A percentile compares a stretch with the other conserved stretches of the same genome.
These are phyloP conservation scores for Bolborhynchus lineola DNA, from an alignment of 2,113 vertebrate genomes.

Conservation along the genomic window DNA sequence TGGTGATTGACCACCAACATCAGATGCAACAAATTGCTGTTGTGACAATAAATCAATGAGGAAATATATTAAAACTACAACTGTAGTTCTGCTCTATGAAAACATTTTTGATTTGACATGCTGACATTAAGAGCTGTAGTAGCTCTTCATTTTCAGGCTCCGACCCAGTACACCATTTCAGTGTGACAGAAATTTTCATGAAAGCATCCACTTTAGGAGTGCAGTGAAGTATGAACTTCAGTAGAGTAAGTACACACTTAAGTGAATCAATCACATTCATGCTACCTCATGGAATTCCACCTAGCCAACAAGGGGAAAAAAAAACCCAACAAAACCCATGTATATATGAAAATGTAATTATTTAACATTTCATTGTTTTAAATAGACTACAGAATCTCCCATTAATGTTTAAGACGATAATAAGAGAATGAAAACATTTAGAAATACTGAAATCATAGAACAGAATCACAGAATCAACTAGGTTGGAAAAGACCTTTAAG, in stretches of 20 bases:
- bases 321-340: neutral
- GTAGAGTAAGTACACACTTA: neutral
- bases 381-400: neutral
- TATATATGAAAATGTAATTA: neutral
- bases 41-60: neutral
- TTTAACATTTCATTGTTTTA: neutral
- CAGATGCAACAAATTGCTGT: conserved; percentile 70
- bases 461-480: neutral
- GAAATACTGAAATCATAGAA: neutral
- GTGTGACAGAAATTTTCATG: neutral
- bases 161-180: neutral
- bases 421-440: neutral
- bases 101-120: neutral
- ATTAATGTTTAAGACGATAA: neutral
- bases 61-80: neutral
- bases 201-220: neutral
- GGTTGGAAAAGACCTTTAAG: neutral
- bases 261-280: neutral
- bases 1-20: conserved; percentile 45
- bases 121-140: neutral
- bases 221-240: neutral
- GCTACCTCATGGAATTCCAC: neutral
- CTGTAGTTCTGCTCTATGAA: neutral
- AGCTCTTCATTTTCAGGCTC: neutral
- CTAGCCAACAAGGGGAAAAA: neutral